Conservation (phyloP, 1,140 invertebrate species). For the Trypoxylus dichotomus region DNA sequence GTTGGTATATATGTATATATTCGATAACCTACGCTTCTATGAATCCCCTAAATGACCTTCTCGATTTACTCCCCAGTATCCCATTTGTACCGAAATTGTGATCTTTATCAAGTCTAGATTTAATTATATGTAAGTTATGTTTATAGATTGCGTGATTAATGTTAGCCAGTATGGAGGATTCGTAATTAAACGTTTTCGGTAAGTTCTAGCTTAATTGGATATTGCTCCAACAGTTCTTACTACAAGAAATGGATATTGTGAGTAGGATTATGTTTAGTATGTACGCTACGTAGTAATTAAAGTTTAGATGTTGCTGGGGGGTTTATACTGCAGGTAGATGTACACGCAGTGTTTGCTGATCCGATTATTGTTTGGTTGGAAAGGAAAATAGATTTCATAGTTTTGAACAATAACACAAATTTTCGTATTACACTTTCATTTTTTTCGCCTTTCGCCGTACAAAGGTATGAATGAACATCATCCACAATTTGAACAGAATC, state of each 20-base stretch:
- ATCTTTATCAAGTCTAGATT: slow-evolving; percentile 18
- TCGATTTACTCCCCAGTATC: neutral
- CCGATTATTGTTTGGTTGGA: too few species aligned
- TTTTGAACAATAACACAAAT: too few species aligned
- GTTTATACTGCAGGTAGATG: neutral
- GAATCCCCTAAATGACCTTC: neutral
- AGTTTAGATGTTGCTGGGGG: neutral
- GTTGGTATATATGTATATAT: neutral
- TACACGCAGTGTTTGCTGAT: neutral
- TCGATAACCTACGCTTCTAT: neutral
- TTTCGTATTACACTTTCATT: too few species aligned
- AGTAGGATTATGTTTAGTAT: neutral
- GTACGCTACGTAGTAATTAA: neutral
- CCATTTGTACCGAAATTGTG: neutral
- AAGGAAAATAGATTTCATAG: too few species aligned
- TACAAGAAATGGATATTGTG: slow-evolving; percentile 12
- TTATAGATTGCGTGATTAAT: slow-evolving; percentile 23
- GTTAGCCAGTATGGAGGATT: slow-evolving; percentile 10
- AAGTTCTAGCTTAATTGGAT: slow-evolving; percentile 12
- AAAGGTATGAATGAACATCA: too few species aligned
- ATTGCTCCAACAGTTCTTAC: neutral
- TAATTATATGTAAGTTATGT: slow-evolving; percentile 23
- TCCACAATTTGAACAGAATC: too few species aligned
- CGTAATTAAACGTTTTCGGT: slow-evolving; percentile 21
- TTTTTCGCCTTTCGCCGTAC: too few species aligned